Conservation (phyloP, 2,888 invertebrate species). For the Ophion obscuratus region DNA sequence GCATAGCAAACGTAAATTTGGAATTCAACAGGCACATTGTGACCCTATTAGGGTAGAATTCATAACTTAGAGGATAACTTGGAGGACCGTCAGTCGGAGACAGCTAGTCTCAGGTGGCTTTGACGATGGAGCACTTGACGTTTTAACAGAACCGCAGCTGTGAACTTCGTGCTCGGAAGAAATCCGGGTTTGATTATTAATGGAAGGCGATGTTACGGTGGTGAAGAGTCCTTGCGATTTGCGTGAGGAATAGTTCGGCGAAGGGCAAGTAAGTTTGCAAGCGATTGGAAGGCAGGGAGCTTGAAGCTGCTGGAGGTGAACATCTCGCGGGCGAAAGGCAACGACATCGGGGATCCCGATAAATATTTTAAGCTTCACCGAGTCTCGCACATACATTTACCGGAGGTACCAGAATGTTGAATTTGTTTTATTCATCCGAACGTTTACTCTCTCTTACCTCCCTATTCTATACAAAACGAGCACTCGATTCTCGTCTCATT, state of each 20-base stretch:
- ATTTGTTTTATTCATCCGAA: constrained; percentile 65
- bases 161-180: not conserved
- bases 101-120: not conserved
- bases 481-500: constrained; percentile 12
- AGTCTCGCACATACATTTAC: constrained; percentile 41
- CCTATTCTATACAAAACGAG: constrained; percentile 1
- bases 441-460: constrained; percentile 48
- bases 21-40: too few species aligned
- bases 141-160: constrained; percentile 5
- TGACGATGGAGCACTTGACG: not conserved
- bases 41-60: too few species aligned
- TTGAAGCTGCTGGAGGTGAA: constrained; percentile 10
- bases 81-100: not conserved
- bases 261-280: not conserved
- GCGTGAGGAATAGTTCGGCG: constrained; percentile 13
- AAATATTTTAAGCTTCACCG: constrained; percentile 63
- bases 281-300: constrained; percentile 18
- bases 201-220: constrained; percentile 47
- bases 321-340: constrained; percentile 32
- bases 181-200: constrained; percentile 38
- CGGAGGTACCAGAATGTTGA: constrained; percentile 39
- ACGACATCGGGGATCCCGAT: constrained; percentile 43
- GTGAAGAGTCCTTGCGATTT: constrained; percentile 10
- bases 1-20: not conserved
- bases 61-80: not conserved